Percentiles rank a stretch among this genome's conserved stretches.
Conservation (phyloP, 2,113 vertebrate species). For the Felis chaus region DNA sequence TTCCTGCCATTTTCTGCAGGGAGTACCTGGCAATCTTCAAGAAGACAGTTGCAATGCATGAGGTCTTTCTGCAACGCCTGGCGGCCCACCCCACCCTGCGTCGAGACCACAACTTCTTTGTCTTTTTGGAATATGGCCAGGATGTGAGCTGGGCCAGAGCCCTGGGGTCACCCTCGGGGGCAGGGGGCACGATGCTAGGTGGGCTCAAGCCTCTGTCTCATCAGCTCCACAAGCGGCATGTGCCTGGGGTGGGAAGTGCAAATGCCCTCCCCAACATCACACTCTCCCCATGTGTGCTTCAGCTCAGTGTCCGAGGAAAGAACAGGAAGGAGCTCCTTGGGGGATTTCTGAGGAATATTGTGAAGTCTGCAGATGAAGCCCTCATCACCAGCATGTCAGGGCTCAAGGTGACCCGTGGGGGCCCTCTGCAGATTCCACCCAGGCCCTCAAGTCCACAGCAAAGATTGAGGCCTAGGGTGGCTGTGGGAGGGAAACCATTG, state of each 20-base stretch:
- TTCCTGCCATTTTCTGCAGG: background rate
- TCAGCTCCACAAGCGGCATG: background rate
- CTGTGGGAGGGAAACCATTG: background rate
- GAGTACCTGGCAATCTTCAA: conserved; percentile 76
- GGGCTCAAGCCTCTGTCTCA: background rate
- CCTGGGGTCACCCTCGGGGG: background rate
- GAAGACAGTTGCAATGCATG: conserved; percentile 70
- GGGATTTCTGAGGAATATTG: conserved; percentile 51
- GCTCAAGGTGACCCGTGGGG: conserved; percentile 50
- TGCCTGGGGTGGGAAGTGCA: background rate
- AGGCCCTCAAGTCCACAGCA: background rate
- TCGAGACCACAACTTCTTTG: conserved; percentile 71
- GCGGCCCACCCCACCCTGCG: conserved; percentile 54
- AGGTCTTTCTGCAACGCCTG: conserved; percentile 72
- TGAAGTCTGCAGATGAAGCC: conserved; percentile 68
- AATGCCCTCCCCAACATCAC: background rate
- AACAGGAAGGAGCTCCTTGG: conserved; percentile 73
- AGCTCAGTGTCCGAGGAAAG: conserved; percentile 71
- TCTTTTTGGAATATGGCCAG: conserved; percentile 72
- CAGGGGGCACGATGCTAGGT: background rate
- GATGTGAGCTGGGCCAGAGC: conserved; percentile 41
- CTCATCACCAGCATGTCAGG: conserved; percentile 62
- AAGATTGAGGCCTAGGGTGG: background rate
- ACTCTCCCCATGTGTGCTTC: background rate
- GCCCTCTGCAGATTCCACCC: background rate